Base-by-base conservation (phyloP, 2,888 invertebrate genomes). In the Cybosia mesomella region DNA sequence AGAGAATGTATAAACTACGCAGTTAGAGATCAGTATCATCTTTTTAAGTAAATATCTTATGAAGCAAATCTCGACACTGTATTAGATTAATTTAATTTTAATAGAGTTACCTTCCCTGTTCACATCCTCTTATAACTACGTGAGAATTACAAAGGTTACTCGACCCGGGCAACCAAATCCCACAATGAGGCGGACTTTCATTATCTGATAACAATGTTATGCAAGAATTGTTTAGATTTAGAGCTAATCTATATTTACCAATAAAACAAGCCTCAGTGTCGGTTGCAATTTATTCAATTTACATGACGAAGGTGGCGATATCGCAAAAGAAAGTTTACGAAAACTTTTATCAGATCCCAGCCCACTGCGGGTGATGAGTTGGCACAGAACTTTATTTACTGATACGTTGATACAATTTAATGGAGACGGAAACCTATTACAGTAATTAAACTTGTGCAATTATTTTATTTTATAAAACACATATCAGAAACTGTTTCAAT, bases 291-390 rank as follows among this genome's bases (percentile, higher is more conserved):
- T 93, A 91, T 93, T 92, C 90, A 93, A 94, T 94, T 92, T 93
- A 93, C 92, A 93, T 93, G 94, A 93, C 92, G 93, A 86, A 92
- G 93, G 93, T 93, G 93, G 90, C 90, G 92, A 93, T 93, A 93
- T 92, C 92, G 92, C 91, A 90, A 92, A 93, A 92, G 92, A 92
- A 93, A 94, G 90, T 93, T 94, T 86, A 79, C 80, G 84, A 89
- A 89, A 92, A 94, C 91, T 93, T 94, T 93, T 93, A 93, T 93
- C 92, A 89, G 92, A 93, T 92, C 89, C 90, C 85, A 86, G 86
- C 89, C 91, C 89, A 89, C 88, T 89, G 91, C 89, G 90, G 89
- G 90, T 93, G 94, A 94, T 93, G 92, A 93, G 94, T 92, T 92
- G 91, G 91, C 91, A 88, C 89, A 83, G 85, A 93, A 92, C 91